These are phyloP conservation scores for Pagetopsis macropterus DNA, from an alignment of 2,797 vertebrate genomes.

Conservation along the genomic window DNA sequence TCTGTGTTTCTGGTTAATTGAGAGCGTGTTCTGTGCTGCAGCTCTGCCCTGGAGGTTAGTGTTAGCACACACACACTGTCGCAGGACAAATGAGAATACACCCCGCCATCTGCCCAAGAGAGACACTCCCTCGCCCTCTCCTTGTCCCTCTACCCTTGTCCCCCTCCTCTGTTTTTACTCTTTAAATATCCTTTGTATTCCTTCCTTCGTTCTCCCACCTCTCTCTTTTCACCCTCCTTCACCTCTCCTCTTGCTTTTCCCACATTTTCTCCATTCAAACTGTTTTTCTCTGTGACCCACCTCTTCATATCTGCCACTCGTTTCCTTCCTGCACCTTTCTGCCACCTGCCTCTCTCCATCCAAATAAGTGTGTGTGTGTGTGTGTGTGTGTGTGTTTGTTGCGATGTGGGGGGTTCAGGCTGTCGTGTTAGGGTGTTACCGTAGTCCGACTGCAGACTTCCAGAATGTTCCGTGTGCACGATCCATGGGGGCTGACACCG, in stretches of 20 bases:
- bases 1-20: slow-evolving; percentile 78
- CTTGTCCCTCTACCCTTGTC: slow-evolving; percentile 70
- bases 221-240: slow-evolving; percentile 14
- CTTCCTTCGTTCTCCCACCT: slow-evolving; percentile 32
- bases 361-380: slow-evolving; percentile 34
- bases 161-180: slow-evolving; percentile 41
- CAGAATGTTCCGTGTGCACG: slow-evolving; percentile 82
- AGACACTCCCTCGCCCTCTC: slow-evolving; percentile 75
- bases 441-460: slow-evolving; percentile 63
- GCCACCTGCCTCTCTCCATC: slow-evolving; percentile 32
- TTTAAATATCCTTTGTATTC: slow-evolving; percentile 57
- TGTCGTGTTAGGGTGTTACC: slow-evolving; percentile 78
- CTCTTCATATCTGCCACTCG: slow-evolving; percentile 21
- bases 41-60: slow-evolving; percentile 80
- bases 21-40: slow-evolving; percentile 75
- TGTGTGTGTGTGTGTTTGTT: slow-evolving; percentile 47
- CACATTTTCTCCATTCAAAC: slow-evolving; percentile 22
- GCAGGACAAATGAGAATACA: slow-evolving; percentile 84
- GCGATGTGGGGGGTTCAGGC: slow-evolving; percentile 31
- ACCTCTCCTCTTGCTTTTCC: slow-evolving; percentile 1
- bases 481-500: slow-evolving; percentile 93
- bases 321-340: slow-evolving; percentile 17
- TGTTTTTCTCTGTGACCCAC: slow-evolving; percentile 8
- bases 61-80: slow-evolving; percentile 76
- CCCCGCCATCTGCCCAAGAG: slow-evolving; percentile 79